Conservation (phyloP, 2,888 invertebrate species). For the Latrodectus hesperus region DNA sequence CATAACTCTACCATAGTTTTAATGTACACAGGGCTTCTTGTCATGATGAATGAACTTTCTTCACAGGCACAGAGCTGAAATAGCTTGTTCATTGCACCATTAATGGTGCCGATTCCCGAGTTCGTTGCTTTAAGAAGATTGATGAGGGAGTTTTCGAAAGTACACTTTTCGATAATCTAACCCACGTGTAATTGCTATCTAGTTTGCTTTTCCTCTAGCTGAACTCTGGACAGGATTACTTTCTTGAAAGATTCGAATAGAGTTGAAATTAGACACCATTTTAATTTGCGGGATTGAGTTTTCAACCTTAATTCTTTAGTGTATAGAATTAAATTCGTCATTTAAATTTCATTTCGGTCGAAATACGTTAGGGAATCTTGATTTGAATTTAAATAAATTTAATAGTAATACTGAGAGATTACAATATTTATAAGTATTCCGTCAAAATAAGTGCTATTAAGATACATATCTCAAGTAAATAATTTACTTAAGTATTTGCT, state of each 20-base stretch:
- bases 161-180: slow-evolving; percentile 44
- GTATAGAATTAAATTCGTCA: too few species aligned
- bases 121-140: slow-evolving; percentile 25
- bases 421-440: too few species aligned
- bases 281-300: background rate
- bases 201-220: background rate
- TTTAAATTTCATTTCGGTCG: too few species aligned
- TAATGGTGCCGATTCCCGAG: slow-evolving; percentile 40
- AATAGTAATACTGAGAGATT: too few species aligned
- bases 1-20: slow-evolving; percentile 41
- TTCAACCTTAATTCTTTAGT: too few species aligned
- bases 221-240: slow-evolving; percentile 27
- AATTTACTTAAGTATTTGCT: too few species aligned
- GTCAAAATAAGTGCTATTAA: too few species aligned
- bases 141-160: slow-evolving; percentile 16
- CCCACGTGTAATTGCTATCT: slow-evolving; percentile 14
- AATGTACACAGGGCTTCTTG: slow-evolving; percentile 28
- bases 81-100: slow-evolving; percentile 46
- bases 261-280: slow-evolving; percentile 9
- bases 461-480: too few species aligned
- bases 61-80: slow-evolving; percentile 4
- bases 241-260: slow-evolving; percentile 1
- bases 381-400: too few species aligned
- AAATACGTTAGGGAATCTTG: too few species aligned
- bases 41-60: slow-evolving; percentile 48